Base-by-base conservation (phyloP, 2,888 invertebrate genomes). In the Andrena bucephala region DNA sequence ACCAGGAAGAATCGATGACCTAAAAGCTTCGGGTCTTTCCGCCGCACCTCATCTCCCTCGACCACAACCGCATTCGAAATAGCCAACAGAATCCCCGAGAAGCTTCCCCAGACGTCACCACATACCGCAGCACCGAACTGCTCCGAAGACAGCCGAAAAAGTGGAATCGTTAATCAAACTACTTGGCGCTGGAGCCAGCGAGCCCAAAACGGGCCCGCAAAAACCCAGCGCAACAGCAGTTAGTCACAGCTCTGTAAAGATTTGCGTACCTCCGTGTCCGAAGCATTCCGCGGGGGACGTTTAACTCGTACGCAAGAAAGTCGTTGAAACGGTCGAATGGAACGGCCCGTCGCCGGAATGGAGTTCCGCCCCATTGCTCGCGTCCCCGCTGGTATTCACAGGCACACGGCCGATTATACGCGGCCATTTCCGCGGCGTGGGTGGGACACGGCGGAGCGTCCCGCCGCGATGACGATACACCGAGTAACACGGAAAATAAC, bases 401-500 rank as follows among this genome's bases (percentile, higher is more conserved):
- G 16, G n/a, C 36, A 42, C 62, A 20, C 13, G 7, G 10, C 27
- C 66, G 59, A 78, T 80, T 50, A n/a, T n/a, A 62, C 24, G 27
- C 31, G 10, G 24, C 13, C 42, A 52, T 67, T 67, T 62, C 74
- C 50, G 36, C 8, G 29, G 8, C n/a, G 20, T 2, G 33, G 20
- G 52, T 10, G 57, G 57, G 10, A 24, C 27, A n/a, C 36, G 6
- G 42, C 36, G 50, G 20, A 54, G 59, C 60, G 8, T 4, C 5
- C 8, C 27, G 42, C 42, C 57, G 20, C 57, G 57, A 57, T 57
- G 57, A 63, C 42, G 31, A 16, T 42, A 52, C 33, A 60, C 7
- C n/a, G 59, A 59, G 27, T 24, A 73, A 81, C 65, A 52, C 13
- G 60, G 69, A 52, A 69, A 74, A 65, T 66, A 81, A 71, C 36